These are phyloP conservation scores for Hydrochoerus hydrochaeris DNA, from an alignment of 2,113 vertebrate species.

Conservation along the genomic window DNA sequence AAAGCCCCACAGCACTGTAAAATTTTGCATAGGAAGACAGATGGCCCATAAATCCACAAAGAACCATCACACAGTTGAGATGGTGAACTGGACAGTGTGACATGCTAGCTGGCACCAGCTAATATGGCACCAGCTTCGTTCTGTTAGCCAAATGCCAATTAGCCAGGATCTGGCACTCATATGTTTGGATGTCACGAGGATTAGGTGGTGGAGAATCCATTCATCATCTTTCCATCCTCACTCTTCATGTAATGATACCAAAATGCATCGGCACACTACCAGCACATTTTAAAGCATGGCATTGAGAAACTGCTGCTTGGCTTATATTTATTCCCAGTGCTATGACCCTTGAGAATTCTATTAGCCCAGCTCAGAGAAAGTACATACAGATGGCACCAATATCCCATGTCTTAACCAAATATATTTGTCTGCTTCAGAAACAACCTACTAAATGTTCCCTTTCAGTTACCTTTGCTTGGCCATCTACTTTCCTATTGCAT, in stretches of 20 bases:
- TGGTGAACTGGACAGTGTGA: slow-evolving; percentile 2
- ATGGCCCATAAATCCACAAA: slow-evolving; percentile 58
- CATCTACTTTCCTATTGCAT: background rate
- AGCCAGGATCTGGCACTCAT: slow-evolving; percentile 39
- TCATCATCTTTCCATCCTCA: slow-evolving; percentile 36
- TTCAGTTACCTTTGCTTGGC: slow-evolving; percentile 9
- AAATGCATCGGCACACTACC: background rate
- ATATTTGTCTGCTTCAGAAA: slow-evolving; percentile 41
- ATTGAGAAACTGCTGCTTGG: slow-evolving; percentile 19
- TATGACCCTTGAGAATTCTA: slow-evolving; percentile 7
- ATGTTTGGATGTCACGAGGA: slow-evolving; percentile 37
- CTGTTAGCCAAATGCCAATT: background rate
- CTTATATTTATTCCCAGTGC: background rate
- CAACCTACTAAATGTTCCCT: slow-evolving; percentile 15
- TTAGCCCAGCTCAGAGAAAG: slow-evolving; percentile 32
- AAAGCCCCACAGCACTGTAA: background rate
- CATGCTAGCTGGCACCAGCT: slow-evolving; percentile 7
- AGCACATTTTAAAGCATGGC: slow-evolving; percentile 5
- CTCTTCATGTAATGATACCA: slow-evolving; percentile 33
- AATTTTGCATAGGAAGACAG: slow-evolving; percentile 55
- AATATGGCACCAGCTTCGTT: slow-evolving; percentile 6
- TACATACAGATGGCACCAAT: slow-evolving; percentile 12
- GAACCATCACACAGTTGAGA: background rate
- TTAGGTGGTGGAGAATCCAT: slow-evolving; percentile 53
- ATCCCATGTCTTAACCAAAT: slow-evolving; percentile 6